Evolutionary conservation across 2,113 vertebrate genomes (phyloP).

Genomic region (human): GRCh38 chr6:20489001-20489500

Average conservation of each 20-base stretch:
- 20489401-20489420: neutral
- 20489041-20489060: neutral
- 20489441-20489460: neutral
- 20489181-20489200: neutral
- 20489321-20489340: neutral
- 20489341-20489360: neutral
- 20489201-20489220: neutral
- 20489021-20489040: neutral
- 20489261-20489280: neutral
- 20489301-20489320: neutral
- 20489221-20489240: neutral
- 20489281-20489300: neutral
- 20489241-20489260: neutral
- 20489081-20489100: neutral
- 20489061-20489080: neutral
- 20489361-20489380: neutral
- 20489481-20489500: neutral
- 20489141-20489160: constrained; percentile 18
- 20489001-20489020: neutral
- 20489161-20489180: constrained; percentile 7
- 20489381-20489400: neutral
- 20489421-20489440: no score
- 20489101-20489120: neutral
- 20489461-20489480: neutral
- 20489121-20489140: neutral